Evolutionary conservation across 2,888 invertebrate genomes (phyloP), one percentile per base, ranked within the genome.

Genomic region (Coecobrya sp.): DNA sequence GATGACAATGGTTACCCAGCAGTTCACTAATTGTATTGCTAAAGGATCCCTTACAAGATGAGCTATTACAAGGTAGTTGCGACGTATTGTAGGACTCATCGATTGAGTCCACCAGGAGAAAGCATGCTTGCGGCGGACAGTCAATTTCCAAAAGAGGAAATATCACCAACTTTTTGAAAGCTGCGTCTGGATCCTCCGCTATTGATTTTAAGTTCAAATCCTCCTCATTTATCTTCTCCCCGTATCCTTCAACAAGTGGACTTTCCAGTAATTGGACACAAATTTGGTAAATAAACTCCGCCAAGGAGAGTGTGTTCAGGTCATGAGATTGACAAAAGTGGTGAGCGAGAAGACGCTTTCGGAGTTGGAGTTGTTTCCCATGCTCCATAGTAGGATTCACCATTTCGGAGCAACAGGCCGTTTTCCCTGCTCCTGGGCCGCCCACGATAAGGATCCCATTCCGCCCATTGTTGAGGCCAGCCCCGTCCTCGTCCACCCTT

Each of bases 91-190:
- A 94, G 4, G 94, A 96, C 95, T 99, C 99, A 95, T 99, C 99
- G 27, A 99, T 98, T 0, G 98, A 99, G 95, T 99, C 99, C 0
- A 99, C 98, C 8, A 99, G 96, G 70, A 99, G 96, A 95, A 99
- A 97, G 89, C 98, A 96, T 90, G 98, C 98, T 95, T 98, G 98
- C 84, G 95, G 95, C 0, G 99, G 98, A 2, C 98, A 98, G 91
- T 97, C 98, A 8, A 99, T 97, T 95, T 98, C 98, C 65, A 98
- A 96, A 42, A 99, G 96, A 0, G 99, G 99, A 95, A 98, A 98
- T 22, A 99, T 96, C 0, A 99, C 96, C 0, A 98, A 98, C 95
- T 98, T 97, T 95, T 98, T 98, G 95, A 99, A 97, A 87, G 98
- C 98, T 95, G 98, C 98, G 95, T 99, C 99, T 0, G 99, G 98